Base-by-base conservation (phyloP, 2,797 vertebrate genomes). In the Macroramphosus scolopax region DNA sequence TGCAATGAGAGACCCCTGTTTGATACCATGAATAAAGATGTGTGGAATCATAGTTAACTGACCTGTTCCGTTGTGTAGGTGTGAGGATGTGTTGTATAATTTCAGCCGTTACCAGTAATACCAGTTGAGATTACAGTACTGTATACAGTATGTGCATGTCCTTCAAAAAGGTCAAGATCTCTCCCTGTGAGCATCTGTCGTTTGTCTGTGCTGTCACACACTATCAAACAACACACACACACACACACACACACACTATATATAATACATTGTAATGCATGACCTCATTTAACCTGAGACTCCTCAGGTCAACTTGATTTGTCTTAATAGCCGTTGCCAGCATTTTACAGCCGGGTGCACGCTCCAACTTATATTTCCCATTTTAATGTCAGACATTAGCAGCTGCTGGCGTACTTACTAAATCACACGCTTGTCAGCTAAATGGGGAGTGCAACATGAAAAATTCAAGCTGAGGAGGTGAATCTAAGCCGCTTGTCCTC, bases 341-440 rank as follows among this genome's bases (percentile, higher is more conserved):
- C 8, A 5, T 38, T 38, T 54, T 39, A 39, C 9, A n/a, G 55
- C 35, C 10, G 22, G 28, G 3, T 15, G 29, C 18, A 5, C 0
- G 8, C 39, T 42, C 37, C 1, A 39, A 38, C 31, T 46, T 24
- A 47, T 31, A 58, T 59, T 56, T 58, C 25, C 53, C 13, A 45
- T 53, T 56, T 63, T n/a, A 51, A 62, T 48, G 41, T 57, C 44
- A 47, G 40, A 55, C 58, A 69, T 77, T 72, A 77, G 49, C 50
- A 56, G 46, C 68, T 20, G 52, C 41, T 39, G 64, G 42, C 40
- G 40, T 15, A n/a, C 22, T 55, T 43, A 18, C 61, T 63, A 62
- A 16, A 77, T 77, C 66, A 72, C 26, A 39, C 34, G 15, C 38
- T 17, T 51, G 57, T 78, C 57, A 51, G 48, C 29, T 54, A 53